phyloP scores from a whole-genome alignment of 2,797 vertebrate species.

The Darevskia mixta region DNA sequence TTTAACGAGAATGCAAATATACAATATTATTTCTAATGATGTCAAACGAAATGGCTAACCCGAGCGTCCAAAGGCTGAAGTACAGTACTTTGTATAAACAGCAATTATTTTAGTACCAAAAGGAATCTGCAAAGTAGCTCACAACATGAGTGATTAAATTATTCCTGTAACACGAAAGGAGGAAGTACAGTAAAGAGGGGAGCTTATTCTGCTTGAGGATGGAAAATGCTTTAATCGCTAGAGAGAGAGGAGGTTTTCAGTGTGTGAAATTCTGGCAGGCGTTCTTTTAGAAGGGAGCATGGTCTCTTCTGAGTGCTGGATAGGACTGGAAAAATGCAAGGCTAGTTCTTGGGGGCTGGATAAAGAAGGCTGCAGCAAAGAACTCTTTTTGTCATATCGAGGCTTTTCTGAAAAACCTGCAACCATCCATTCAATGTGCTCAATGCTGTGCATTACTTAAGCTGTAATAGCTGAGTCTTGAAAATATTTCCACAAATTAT shows the following conservation, averaged over 20 bases:
- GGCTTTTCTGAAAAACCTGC: slow-evolving; percentile 26
- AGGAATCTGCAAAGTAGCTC: neutral
- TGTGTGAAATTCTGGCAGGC: neutral
- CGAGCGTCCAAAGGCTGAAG: slow-evolving; percentile 16
- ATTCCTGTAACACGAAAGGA: neutral
- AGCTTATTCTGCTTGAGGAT: neutral
- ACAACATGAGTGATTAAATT: neutral
- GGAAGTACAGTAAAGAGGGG: neutral
- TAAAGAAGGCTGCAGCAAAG: neutral
- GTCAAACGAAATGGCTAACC: slow-evolving; percentile 22
- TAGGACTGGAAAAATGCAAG: neutral
- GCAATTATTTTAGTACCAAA: slow-evolving; percentile 39
- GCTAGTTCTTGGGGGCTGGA: neutral
- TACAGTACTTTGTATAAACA: slow-evolving; percentile 27
- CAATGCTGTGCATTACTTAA: slow-evolving; percentile 4
- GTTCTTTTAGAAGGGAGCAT: slow-evolving; percentile 14
- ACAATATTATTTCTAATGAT: slow-evolving; percentile 39
- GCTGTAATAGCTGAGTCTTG: accelerated
- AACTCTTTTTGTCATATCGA: neutral
- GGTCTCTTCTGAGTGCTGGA: neutral
- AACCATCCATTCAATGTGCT: slow-evolving; percentile 12
- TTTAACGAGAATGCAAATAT: slow-evolving; percentile 32
- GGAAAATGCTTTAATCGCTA: slow-evolving; percentile 5
- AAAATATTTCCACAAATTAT: neutral
- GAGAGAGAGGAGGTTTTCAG: neutral